phyloP scores from a whole-genome alignment of 2,888 invertebrate species.

The Hipparchia semele region DNA sequence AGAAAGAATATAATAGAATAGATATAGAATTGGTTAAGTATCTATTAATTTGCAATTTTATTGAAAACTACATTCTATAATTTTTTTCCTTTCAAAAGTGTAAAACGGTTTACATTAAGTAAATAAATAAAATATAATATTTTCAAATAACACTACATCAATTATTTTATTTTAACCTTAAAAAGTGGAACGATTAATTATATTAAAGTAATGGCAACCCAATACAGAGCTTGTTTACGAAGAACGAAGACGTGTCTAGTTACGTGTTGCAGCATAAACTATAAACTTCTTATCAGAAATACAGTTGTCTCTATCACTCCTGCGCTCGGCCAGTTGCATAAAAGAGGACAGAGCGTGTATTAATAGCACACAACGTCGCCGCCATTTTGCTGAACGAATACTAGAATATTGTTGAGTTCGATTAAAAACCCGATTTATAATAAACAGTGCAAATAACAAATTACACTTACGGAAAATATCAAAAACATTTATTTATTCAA shows the following conservation, averaged over 20 bases:
- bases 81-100: background rate
- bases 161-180: conserved; percentile 28
- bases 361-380: conserved; percentile 74
- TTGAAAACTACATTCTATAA: background rate
- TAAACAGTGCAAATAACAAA: conserved; percentile 30
- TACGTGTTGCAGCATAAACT: conserved; percentile 73
- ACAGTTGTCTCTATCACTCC: conserved; percentile 61
- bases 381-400: conserved; percentile 78
- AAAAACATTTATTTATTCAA: conserved; percentile 15
- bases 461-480: background rate
- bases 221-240: conserved; percentile 72
- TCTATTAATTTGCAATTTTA: background rate
- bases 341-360: conserved; percentile 67
- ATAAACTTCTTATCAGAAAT: conserved; percentile 63
- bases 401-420: conserved; percentile 61
- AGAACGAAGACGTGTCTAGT: conserved; percentile 80
- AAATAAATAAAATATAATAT: background rate
- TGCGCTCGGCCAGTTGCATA: conserved; percentile 36
- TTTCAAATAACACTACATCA: background rate
- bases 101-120: background rate
- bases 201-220: conserved; percentile 59
- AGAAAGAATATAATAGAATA: too few species aligned
- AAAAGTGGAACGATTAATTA: conserved; percentile 33
- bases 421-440: conserved; percentile 48
- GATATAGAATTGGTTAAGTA: too few species aligned